phyloP scores from a whole-genome alignment of 1,140 invertebrate genomes.

The Drosophila busckii region DNA sequence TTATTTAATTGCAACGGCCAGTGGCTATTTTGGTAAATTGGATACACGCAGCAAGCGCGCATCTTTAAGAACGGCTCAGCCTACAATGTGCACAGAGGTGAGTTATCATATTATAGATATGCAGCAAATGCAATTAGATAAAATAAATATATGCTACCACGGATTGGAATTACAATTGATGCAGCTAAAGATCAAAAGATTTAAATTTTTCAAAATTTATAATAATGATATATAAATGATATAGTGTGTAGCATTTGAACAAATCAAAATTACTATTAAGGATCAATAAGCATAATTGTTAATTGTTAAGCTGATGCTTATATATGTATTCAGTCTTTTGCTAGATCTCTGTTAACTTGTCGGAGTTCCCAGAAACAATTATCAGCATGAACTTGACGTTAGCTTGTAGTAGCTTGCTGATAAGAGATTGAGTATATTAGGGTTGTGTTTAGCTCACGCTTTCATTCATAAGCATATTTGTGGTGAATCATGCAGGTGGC shows the following conservation, averaged over 20 bases:
- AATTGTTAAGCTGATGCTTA: no score
- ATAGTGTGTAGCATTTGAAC: no score
- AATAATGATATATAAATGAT: no score
- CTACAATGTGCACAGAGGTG: slow-evolving; percentile 74
- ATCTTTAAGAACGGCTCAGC: slow-evolving; percentile 52
- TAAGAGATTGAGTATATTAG: slow-evolving; percentile 20
- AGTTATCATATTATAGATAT: slow-evolving; percentile 14
- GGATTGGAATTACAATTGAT: no score
- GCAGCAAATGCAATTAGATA: no score
- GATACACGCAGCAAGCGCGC: slow-evolving; percentile 52
- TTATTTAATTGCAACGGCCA: slow-evolving; percentile 10
- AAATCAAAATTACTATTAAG: no score
- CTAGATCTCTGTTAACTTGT: no score
- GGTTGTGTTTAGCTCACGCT: slow-evolving; percentile 17
- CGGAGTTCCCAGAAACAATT: neutral
- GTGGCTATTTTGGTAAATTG: slow-evolving; percentile 36
- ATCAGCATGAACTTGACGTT: slow-evolving; percentile 30
- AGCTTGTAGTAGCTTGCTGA: slow-evolving; percentile 6
- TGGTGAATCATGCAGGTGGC: slow-evolving; percentile 53
- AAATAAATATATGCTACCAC: no score
- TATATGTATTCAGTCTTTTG: no score
- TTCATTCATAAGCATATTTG: slow-evolving; percentile 23
- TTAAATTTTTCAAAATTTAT: no score
- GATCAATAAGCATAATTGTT: no score
- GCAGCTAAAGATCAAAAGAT: slow-evolving; percentile 1